These are phyloP conservation scores for Dinomys branickii DNA, from an alignment of 2,113 vertebrate species.

Conservation along the genomic window DNA sequence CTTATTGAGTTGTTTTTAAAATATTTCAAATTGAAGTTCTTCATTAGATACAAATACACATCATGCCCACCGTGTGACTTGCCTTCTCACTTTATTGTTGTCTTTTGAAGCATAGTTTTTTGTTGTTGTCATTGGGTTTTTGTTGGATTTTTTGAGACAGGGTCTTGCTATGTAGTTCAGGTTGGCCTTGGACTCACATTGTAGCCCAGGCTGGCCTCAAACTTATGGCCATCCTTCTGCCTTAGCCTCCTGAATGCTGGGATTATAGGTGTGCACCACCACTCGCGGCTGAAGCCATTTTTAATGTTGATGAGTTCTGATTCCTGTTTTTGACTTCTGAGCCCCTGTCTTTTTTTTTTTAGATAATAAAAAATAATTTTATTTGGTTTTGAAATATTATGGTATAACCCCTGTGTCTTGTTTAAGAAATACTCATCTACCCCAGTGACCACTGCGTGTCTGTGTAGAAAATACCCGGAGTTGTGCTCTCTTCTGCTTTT, in stretches of 20 bases:
- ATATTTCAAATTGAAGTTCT: background rate
- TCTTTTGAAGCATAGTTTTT: slow-evolving; percentile 4
- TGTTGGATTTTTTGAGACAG: background rate
- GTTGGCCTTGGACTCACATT: background rate
- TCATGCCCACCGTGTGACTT: background rate
- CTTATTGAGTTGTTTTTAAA: background rate
- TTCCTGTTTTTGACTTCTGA: background rate
- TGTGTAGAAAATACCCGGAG: background rate
- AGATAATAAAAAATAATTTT: too few relatives aligned
- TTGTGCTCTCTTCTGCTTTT: background rate
- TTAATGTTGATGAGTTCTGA: background rate
- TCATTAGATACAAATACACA: background rate
- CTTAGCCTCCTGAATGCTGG: background rate
- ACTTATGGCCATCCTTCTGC: background rate
- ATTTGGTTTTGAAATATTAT: too few relatives aligned
- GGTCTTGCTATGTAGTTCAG: background rate
- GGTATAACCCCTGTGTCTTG: background rate
- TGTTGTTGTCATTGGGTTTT: background rate
- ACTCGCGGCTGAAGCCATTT: background rate
- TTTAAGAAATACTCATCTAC: background rate
- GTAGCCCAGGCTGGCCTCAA: too few relatives aligned
- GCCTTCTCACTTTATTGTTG: background rate
- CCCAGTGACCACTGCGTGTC: background rate
- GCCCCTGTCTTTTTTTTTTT: too few relatives aligned
- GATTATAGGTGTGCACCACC: background rate